Percentiles rank a stretch among this genome's conserved stretches.
Conservation (phyloP, 2,888 invertebrate genomes). For the Drosophila anceps region DNA sequence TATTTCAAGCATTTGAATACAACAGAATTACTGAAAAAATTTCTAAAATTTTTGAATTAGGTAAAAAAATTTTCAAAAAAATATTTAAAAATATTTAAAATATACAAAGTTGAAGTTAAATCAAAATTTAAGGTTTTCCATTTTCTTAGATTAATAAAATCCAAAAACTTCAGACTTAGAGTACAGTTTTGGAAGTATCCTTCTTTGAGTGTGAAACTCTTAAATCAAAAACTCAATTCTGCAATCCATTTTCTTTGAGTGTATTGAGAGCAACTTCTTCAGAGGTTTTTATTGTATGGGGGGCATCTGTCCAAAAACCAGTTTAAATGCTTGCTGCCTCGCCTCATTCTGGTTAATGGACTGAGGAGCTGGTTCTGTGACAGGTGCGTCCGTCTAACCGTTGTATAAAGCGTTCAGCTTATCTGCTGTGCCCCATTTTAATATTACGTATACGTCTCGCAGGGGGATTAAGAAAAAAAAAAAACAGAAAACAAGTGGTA, state of each 20-base stretch:
- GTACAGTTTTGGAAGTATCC: background rate
- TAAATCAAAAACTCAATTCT: background rate
- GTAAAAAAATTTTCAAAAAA: background rate
- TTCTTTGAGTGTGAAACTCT: no score
- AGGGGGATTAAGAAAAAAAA: background rate
- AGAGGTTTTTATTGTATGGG: slow-evolving; percentile 10
- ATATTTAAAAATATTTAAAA: background rate
- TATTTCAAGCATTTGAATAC: no score
- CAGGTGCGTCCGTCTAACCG: slow-evolving; percentile 51
- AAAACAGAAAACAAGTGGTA: slow-evolving; percentile 10
- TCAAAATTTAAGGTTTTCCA: no score
- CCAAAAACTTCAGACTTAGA: no score
- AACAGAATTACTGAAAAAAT: no score
- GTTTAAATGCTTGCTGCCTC: slow-evolving; percentile 42
- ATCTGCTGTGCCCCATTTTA: slow-evolving; percentile 63
- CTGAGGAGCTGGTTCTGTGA: slow-evolving; percentile 47
- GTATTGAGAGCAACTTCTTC: slow-evolving; percentile 50
- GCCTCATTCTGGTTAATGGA: slow-evolving; percentile 22
- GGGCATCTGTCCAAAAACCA: slow-evolving; percentile 45
- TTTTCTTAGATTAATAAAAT: no score
- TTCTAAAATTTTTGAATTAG: no score
- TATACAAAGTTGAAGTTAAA: background rate
- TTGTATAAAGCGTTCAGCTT: slow-evolving; percentile 11
- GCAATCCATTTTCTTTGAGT: background rate
- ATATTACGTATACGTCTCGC: slow-evolving; percentile 68